Conservation (phyloP, 2,113 vertebrate species). For the Diadophis punctatus region DNA sequence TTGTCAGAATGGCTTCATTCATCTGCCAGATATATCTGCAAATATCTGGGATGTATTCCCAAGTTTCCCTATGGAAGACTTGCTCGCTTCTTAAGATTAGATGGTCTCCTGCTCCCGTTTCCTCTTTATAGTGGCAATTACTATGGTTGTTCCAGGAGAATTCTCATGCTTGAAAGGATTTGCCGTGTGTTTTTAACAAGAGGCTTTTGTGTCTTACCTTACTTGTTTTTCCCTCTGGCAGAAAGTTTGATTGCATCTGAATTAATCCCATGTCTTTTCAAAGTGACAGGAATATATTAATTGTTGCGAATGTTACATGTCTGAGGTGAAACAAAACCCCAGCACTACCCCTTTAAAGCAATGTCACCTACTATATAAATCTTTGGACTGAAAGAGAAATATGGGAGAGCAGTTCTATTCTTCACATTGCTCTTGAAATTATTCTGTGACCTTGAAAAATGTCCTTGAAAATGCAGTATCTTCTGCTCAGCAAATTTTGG, state of each 20-base stretch:
- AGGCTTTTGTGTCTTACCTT: conserved; percentile 19
- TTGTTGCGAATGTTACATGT: not conserved
- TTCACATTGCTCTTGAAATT: not conserved
- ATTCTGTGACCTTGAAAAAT: not conserved
- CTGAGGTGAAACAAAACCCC: not conserved
- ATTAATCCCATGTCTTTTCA: conserved; percentile 9
- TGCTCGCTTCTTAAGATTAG: not conserved
- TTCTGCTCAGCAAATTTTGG: not conserved
- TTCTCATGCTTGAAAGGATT: conserved; percentile 20
- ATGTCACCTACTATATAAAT: not conserved
- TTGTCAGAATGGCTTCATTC: not conserved
- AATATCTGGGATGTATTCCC: not conserved
- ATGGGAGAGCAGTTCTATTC: not conserved
- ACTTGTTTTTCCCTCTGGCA: conserved; percentile 20
- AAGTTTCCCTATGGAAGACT: not conserved
- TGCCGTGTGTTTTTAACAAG: conserved; percentile 6
- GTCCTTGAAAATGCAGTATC: not conserved
- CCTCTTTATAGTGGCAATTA: not conserved
- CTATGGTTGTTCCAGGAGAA: conserved; percentile 6
- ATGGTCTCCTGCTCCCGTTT: not conserved
- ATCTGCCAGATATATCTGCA: not conserved
- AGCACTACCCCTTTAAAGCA: not conserved
- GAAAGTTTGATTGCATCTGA: conserved; percentile 17
- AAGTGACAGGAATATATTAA: conserved; percentile 6
- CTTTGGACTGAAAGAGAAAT: not conserved